phyloP scores from a whole-genome alignment of 2,113 vertebrate species.

The Apaloderma vittatum region DNA sequence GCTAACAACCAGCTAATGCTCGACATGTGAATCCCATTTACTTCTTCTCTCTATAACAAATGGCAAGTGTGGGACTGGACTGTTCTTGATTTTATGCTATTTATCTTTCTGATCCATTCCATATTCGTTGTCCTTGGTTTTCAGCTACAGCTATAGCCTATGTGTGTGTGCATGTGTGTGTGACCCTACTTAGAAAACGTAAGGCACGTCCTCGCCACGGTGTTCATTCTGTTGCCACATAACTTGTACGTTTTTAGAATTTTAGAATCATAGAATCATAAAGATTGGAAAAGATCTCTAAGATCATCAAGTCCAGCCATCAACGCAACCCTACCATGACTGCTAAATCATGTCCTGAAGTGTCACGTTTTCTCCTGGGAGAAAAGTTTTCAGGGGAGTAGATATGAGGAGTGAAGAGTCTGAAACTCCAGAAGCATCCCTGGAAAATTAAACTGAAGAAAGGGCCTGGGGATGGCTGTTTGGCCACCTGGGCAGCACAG shows the following conservation, averaged over 20 bases:
- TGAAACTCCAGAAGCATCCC: neutral
- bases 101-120: slow-evolving; percentile 74
- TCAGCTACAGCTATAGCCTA: neutral
- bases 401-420: neutral
- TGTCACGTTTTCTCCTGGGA: neutral
- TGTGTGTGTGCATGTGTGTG: neutral
- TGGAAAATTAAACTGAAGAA: neutral
- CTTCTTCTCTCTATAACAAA: slow-evolving; percentile 60
- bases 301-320: too few relatives aligned
- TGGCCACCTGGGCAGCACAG: neutral
- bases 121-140: slow-evolving; percentile 45
- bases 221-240: rapidly evolving
- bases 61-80: slow-evolving; percentile 58
- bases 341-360: too few relatives aligned
- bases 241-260: neutral
- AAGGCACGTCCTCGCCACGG: rapidly evolving
- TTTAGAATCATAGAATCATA: too few relatives aligned
- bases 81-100: slow-evolving; percentile 67
- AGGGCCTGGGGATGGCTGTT: neutral
- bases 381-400: neutral
- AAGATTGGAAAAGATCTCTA: too few relatives aligned
- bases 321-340: too few relatives aligned
- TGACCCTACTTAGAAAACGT: neutral
- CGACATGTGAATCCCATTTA: slow-evolving; percentile 73
- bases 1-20: slow-evolving; percentile 69